Percentiles rank a stretch among this genome's conserved stretches.
These are phyloP conservation scores for Dendrocincla tyrannina DNA, from an alignment of 2,797 vertebrate species.

Conservation along the genomic window DNA sequence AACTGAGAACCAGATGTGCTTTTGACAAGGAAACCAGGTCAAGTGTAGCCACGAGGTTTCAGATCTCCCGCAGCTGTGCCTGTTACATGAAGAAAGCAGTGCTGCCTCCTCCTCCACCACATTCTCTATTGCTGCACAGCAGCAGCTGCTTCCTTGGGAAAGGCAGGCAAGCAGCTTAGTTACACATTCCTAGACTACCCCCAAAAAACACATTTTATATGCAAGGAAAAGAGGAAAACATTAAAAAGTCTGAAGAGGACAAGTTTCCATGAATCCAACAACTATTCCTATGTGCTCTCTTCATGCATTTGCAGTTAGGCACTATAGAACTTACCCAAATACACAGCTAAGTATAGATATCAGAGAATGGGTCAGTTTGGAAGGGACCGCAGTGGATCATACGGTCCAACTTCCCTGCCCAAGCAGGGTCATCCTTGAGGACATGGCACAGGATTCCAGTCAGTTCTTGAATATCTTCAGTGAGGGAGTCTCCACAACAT, in stretches of 20 bases:
- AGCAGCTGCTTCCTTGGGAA: not conserved
- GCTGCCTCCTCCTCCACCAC: not conserved
- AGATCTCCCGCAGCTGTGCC: constrained; percentile 20
- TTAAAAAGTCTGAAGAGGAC: not conserved
- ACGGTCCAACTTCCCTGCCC: not conserved
- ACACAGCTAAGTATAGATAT: fast-evolving
- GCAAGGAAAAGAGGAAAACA: not conserved
- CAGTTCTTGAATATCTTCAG: not conserved
- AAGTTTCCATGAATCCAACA: not conserved
- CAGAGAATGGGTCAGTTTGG: not conserved
- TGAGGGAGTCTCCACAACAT: fast-evolving
- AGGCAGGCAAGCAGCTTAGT: not conserved
- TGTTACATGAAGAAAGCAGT: not conserved
- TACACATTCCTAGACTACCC: not conserved
- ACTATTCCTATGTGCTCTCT: not conserved
- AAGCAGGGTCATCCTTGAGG: not conserved
- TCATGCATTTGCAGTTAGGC: not conserved
- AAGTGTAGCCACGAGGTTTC: not conserved
- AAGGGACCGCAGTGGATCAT: not conserved
- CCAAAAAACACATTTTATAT: not conserved
- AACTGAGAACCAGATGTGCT: constrained; percentile 23
- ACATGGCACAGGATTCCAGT: not conserved
- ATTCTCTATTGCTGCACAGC: not conserved
- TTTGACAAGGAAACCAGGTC: constrained; percentile 37
- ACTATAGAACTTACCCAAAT: not conserved